Conservation (phyloP, 1,140 invertebrate genomes). For the Limonius californicus region DNA sequence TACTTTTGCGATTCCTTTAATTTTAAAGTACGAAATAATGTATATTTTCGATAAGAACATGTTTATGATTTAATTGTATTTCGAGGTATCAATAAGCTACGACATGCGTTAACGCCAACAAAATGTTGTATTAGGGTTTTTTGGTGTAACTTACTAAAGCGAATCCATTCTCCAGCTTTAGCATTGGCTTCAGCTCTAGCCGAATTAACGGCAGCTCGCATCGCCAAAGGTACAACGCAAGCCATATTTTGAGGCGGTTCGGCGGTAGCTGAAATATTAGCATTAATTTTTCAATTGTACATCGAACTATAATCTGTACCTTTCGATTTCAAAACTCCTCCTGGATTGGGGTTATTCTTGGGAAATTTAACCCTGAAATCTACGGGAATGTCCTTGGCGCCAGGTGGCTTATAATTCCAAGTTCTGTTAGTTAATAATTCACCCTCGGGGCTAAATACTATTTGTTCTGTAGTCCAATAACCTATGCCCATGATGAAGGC, state of each 20-base stretch:
- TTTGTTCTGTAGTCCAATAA: slow-evolving; percentile 72
- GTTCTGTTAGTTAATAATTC: slow-evolving; percentile 69
- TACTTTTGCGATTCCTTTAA: too few relatives aligned
- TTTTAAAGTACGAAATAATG: too few relatives aligned
- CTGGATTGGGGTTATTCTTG: slow-evolving; percentile 63
- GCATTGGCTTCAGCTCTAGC: slow-evolving; percentile 57
- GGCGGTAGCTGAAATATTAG: slow-evolving; percentile 62
- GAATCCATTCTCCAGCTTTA: slow-evolving; percentile 43
- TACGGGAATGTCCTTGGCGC: slow-evolving; percentile 79
- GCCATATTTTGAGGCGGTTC: slow-evolving; percentile 75
- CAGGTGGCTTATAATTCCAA: slow-evolving; percentile 83
- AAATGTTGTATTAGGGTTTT: background rate
- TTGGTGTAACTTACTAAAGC: slow-evolving; percentile 41
- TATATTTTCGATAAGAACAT: too few relatives aligned
- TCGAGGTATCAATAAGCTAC: too few relatives aligned
- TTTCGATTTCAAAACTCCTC: slow-evolving; percentile 76
- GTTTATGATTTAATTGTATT: too few relatives aligned
- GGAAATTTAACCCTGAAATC: slow-evolving; percentile 75
- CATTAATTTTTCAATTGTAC: background rate
- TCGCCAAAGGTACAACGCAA: slow-evolving; percentile 62
- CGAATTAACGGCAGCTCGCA: slow-evolving; percentile 66
- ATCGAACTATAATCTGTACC: slow-evolving; percentile 49
- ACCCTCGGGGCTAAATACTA: slow-evolving; percentile 67
- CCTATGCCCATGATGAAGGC: slow-evolving; percentile 85
- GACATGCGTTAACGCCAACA: too few relatives aligned